These are phyloP conservation scores for Rhynchophorus ferrugineus DNA, from an alignment of 1,140 invertebrate species.

Conservation along the genomic window DNA sequence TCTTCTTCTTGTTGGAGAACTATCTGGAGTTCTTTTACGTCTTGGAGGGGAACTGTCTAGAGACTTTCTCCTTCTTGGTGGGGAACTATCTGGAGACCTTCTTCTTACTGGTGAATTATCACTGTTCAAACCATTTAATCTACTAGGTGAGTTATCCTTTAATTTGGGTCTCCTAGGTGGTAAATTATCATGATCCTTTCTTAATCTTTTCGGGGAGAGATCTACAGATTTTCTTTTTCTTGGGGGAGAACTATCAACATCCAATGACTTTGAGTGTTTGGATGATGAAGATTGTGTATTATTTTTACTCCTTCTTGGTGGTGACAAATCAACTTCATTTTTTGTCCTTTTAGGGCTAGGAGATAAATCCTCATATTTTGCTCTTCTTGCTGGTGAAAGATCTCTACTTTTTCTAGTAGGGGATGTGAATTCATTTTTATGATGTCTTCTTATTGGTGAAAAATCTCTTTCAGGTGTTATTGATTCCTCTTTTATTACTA, in stretches of 20 bases:
- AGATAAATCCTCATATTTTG: constrained; percentile 1
- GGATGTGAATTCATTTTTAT: too few relatives aligned
- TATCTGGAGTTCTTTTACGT: constrained; percentile 10
- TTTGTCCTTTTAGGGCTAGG: too few relatives aligned
- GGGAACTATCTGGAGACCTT: constrained; percentile 11
- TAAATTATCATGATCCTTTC: constrained; percentile 35
- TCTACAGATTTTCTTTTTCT: constrained; percentile 9
- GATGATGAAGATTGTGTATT: too few relatives aligned
- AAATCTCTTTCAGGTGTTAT: too few relatives aligned
- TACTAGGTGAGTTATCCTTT: background rate
- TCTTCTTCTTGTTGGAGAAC: constrained; percentile 26
- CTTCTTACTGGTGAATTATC: constrained; percentile 30
- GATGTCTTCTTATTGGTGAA: background rate
- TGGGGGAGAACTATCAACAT: background rate
- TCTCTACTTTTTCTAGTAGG: background rate
- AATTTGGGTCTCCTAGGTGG: constrained; percentile 36
- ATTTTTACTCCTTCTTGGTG: too few relatives aligned
- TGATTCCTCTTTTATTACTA: too few relatives aligned
- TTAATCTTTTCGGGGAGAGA: constrained; percentile 15
- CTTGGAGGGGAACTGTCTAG: constrained; percentile 15
- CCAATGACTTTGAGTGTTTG: too few relatives aligned
- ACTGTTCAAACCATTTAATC: background rate
- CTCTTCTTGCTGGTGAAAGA: background rate
- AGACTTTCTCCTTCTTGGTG: constrained; percentile 21
- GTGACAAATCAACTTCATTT: too few relatives aligned